These are phyloP conservation scores for Gadus chalcogrammus DNA, from an alignment of 2,113 vertebrate genomes.

Conservation along the genomic window DNA sequence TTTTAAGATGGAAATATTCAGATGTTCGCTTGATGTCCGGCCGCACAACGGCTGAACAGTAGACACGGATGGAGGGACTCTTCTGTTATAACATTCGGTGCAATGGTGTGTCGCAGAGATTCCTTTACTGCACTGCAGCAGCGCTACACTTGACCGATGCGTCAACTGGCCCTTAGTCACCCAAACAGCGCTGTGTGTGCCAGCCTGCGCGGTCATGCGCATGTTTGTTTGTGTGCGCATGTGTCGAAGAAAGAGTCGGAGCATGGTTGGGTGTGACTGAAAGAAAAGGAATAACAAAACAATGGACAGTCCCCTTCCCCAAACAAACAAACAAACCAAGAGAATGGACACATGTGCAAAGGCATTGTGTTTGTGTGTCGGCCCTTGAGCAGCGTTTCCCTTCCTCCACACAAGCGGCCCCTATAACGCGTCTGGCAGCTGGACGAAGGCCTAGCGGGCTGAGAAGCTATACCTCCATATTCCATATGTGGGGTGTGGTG, in stretches of 20 bases:
- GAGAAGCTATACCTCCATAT: slow-evolving; percentile 10
- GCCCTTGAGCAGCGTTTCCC: neutral
- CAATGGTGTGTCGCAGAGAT: slow-evolving; percentile 28
- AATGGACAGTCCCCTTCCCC: too few relatives aligned
- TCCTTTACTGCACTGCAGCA: slow-evolving; percentile 42
- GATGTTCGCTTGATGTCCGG: too few relatives aligned
- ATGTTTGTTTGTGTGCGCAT: slow-evolving; percentile 10
- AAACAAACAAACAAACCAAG: neutral
- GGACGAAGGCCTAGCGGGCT: neutral
- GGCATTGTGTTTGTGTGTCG: slow-evolving; percentile 2
- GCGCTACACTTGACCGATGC: slow-evolving; percentile 21
- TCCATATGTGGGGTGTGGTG: slow-evolving; percentile 38
- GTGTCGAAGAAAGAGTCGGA: neutral
- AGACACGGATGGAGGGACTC: neutral
- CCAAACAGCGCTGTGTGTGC: slow-evolving; percentile 17
- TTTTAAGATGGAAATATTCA: neutral
- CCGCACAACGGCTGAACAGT: neutral
- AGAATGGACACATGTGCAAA: slow-evolving; percentile 8
- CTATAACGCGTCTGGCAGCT: slow-evolving; percentile 2
- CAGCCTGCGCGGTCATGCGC: neutral
- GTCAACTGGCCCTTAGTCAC: neutral
- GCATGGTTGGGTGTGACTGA: neutral
- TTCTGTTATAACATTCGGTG: slow-evolving; percentile 7
- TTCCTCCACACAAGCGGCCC: slow-evolving; percentile 9
- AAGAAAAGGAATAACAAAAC: neutral